Evolutionary conservation across 2,797 vertebrate species (phyloP).

Genomic region (Cyprinodon diabolis): DNA sequence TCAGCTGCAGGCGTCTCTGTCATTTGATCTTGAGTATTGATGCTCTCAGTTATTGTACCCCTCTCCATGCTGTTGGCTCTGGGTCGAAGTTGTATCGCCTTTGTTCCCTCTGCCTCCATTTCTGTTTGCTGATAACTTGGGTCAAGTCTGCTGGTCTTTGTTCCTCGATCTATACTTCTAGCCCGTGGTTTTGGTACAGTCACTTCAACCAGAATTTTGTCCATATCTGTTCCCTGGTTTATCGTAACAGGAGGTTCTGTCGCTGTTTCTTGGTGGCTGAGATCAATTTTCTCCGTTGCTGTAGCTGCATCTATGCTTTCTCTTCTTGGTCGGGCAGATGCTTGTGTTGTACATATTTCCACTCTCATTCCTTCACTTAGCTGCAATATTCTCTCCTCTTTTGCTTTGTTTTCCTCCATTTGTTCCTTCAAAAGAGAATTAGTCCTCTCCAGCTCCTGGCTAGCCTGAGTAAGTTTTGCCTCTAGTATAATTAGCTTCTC

Average conservation of each 20-base stretch:
- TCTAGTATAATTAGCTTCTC: slow-evolving; percentile 84
- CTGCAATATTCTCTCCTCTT: slow-evolving; percentile 85
- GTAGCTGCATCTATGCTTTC: slow-evolving; percentile 74
- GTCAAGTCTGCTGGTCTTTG: slow-evolving; percentile 27
- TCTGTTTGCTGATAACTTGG: slow-evolving; percentile 41
- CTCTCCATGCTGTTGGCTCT: slow-evolving; percentile 75
- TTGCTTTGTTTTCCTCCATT: slow-evolving; percentile 84
- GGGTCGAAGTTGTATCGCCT: slow-evolving; percentile 47
- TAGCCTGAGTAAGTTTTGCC: slow-evolving; percentile 83
- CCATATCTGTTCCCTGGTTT: slow-evolving; percentile 76
- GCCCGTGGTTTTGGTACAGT: slow-evolving; percentile 31
- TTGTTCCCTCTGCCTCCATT: slow-evolving; percentile 30
- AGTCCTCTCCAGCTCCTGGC: slow-evolving; percentile 83
- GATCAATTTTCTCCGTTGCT: slow-evolving; percentile 49
- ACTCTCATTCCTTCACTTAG: slow-evolving; percentile 80
- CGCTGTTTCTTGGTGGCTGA: slow-evolving; percentile 61
- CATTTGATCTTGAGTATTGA: slow-evolving; percentile 69
- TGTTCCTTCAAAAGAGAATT: slow-evolving; percentile 82
- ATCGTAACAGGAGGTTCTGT: slow-evolving; percentile 59
- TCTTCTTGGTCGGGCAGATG: slow-evolving; percentile 57
- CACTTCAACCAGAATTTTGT: slow-evolving; percentile 69
- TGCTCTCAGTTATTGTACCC: slow-evolving; percentile 71
- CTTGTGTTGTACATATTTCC: slow-evolving; percentile 64
- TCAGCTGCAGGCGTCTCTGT: slow-evolving; percentile 63
- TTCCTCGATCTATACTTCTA: slow-evolving; percentile 44